Percentiles rank a stretch among this genome's conserved stretches.
These are phyloP conservation scores for Caenorhabditis doughertyi DNA, from an alignment of 2,888 invertebrate species.

Conservation along the genomic window DNA sequence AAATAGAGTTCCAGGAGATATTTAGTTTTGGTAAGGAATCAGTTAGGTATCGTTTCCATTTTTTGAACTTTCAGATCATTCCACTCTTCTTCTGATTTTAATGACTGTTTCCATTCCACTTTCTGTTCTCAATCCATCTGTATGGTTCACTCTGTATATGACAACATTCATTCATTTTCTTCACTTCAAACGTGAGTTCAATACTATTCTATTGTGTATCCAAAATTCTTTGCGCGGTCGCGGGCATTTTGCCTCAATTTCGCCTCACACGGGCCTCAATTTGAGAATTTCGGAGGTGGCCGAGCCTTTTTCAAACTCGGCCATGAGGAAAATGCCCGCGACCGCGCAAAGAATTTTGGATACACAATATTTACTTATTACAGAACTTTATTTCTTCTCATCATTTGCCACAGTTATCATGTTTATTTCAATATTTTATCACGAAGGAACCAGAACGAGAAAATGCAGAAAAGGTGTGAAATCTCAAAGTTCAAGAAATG, in stretches of 20 bases:
- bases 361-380: too few species aligned
- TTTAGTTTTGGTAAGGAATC: not conserved
- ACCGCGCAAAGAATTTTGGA: too few species aligned
- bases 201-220: too few species aligned
- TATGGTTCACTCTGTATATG: constrained; percentile 41
- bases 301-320: too few species aligned
- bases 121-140: constrained; percentile 24
- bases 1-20: not conserved
- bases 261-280: too few species aligned
- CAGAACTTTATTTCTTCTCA: constrained; percentile 1
- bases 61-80: constrained; percentile 26
- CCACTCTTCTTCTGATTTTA: constrained; percentile 22
- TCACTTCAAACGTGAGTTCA: constrained; percentile 29
- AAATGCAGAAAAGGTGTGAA: not conserved
- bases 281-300: too few species aligned
- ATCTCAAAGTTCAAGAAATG: not conserved
- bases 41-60: too few species aligned
- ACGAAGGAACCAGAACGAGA: not conserved
- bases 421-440: constrained; percentile 6
- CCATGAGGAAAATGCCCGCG: too few species aligned
- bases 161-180: constrained; percentile 39
- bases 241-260: too few species aligned
- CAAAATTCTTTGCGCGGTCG: too few species aligned
- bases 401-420: not conserved
- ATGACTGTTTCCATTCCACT: constrained; percentile 21